Conservation (phyloP, 2,888 invertebrate genomes). For the Eucera pruinosa region DNA sequence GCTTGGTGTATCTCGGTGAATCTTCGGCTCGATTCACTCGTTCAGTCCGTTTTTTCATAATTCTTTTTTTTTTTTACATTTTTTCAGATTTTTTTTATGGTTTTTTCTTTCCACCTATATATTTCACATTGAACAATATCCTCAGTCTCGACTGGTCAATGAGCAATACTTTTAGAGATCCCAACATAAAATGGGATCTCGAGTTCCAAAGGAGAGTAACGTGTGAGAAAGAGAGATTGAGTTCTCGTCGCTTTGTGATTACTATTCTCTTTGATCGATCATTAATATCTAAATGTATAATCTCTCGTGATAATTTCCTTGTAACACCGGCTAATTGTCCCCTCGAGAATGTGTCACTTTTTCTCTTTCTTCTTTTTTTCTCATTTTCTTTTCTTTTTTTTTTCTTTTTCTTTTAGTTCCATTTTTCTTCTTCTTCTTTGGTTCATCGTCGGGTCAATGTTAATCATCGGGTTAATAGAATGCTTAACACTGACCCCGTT, state of each 20-base stretch:
- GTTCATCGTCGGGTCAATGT: constrained; percentile 29
- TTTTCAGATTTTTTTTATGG: constrained; percentile 5
- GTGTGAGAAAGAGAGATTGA: background rate
- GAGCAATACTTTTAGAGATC: constrained; percentile 53
- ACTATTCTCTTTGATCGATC: constrained; percentile 41
- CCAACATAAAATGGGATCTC: constrained; percentile 6
- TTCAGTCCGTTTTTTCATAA: constrained; percentile 24
- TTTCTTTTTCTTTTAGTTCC: constrained; percentile 5
- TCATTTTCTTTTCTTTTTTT: background rate
- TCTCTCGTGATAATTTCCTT: constrained; percentile 19
- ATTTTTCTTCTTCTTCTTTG: constrained; percentile 5
- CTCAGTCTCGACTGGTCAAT: constrained; percentile 61
- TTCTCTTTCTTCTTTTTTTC: background rate
- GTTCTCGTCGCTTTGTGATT: background rate
- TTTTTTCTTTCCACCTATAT: constrained; percentile 37
- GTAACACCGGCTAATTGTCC: constrained; percentile 37
- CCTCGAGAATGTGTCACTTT: constrained; percentile 6
- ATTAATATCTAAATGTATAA: constrained; percentile 39
- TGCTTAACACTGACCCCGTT: constrained; percentile 36
- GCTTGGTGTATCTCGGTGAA: constrained; percentile 12
- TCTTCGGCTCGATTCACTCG: constrained; percentile 39
- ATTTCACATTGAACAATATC: constrained; percentile 58
- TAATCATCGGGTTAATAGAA: constrained; percentile 23
- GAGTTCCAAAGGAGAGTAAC: constrained; percentile 34
- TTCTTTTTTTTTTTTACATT: constrained; percentile 9